These are phyloP conservation scores for Xenopus borealis DNA, from an alignment of 2,113 vertebrate species.

Conservation along the genomic window DNA sequence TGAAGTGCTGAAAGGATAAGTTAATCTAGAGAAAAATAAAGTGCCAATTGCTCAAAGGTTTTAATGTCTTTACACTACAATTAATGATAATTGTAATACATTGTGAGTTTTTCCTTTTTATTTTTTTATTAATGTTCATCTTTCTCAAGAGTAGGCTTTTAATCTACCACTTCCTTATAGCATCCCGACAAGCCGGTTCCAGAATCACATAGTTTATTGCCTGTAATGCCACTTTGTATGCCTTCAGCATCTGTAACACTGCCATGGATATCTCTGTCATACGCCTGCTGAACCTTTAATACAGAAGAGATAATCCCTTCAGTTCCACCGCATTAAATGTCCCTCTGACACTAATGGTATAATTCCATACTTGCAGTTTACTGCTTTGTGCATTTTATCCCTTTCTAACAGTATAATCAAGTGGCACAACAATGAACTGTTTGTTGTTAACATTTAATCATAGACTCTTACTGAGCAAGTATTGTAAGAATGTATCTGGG, in stretches of 20 bases:
- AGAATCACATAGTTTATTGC: slow-evolving; percentile 8
- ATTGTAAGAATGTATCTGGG: no score
- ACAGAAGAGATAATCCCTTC: slow-evolving; percentile 38
- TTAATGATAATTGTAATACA: background rate
- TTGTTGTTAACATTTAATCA: background rate
- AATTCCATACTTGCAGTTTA: slow-evolving; percentile 39
- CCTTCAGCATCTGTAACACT: slow-evolving; percentile 12
- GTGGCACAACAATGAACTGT: slow-evolving; percentile 2
- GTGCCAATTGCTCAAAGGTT: background rate
- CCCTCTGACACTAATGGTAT: slow-evolving; percentile 34
- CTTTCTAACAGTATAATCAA: slow-evolving; percentile 30
- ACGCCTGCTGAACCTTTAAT: slow-evolving; percentile 38
- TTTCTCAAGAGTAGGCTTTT: slow-evolving; percentile 1
- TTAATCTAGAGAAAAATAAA: no score
- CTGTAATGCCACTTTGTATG: slow-evolving; percentile 30
- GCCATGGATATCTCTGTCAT: slow-evolving; percentile 28
- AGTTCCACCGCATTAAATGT: slow-evolving; percentile 38
- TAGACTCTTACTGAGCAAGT: background rate
- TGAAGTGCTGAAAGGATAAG: no score
- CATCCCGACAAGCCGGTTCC: slow-evolving; percentile 18
- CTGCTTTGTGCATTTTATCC: slow-evolving; percentile 37
- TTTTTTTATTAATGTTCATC: background rate
- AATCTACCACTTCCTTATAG: background rate
- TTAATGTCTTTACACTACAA: background rate
- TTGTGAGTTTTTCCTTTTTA: background rate